Percentiles rank a stretch among this genome's conserved stretches.
These are phyloP conservation scores for Philhelius pedissequus DNA, from an alignment of 2,888 invertebrate species.

Conservation along the genomic window DNA sequence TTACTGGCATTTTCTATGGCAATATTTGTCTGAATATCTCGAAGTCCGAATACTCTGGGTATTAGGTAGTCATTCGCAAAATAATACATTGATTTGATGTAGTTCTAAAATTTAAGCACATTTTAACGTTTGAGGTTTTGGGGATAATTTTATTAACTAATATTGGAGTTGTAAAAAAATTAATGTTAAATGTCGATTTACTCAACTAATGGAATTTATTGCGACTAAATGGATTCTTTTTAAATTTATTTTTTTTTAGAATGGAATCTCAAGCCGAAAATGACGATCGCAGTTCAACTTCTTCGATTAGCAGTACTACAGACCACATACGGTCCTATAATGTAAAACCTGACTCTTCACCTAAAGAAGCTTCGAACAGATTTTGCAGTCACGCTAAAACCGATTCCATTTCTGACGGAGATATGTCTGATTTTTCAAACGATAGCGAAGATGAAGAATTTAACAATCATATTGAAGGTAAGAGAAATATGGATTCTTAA, in stretches of 20 bases:
- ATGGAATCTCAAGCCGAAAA: conserved; percentile 62
- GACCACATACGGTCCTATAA: conserved; percentile 19
- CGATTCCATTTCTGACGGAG: conserved; percentile 77
- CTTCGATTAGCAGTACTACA: conserved; percentile 49
- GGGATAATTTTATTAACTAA: no score
- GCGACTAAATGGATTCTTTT: no score
- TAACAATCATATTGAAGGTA: conserved; percentile 74
- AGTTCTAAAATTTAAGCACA: no score
- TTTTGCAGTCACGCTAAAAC: conserved; percentile 72
- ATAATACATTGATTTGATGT: no score
- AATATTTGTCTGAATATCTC: no score
- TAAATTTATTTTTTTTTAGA: neutral
- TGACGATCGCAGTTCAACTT: conserved; percentile 56
- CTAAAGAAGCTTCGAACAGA: conserved; percentile 28
- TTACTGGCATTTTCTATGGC: no score
- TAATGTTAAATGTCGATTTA: no score
- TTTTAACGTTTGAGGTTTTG: no score
- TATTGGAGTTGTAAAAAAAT: no score
- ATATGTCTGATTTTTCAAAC: conserved; percentile 84
- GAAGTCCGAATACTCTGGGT: no score
- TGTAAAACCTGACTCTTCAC: neutral
- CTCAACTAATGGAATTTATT: no score
- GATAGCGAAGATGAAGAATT: conserved; percentile 86
- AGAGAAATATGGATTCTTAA: conserved; percentile 31
- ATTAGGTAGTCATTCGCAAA: no score